These are phyloP conservation scores for Cryptotermes secundus DNA, from an alignment of 1,140 invertebrate species.

Conservation along the genomic window DNA sequence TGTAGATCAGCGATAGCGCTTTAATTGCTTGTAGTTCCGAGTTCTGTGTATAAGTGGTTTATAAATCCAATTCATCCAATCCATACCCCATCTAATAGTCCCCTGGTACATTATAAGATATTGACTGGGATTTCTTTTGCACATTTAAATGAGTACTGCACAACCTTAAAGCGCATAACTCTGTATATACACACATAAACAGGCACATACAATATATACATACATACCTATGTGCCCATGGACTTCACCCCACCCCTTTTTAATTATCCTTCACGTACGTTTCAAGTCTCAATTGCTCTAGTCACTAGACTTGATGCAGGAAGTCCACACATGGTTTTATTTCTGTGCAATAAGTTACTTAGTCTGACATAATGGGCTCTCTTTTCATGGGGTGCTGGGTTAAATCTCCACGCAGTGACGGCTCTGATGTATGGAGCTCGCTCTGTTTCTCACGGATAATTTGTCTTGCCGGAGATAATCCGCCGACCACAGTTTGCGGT, in stretches of 20 bases:
- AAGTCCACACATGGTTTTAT: neutral
- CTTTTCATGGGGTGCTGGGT: neutral
- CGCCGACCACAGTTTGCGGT: neutral
- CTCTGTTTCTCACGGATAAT: neutral
- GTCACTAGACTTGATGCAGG: neutral
- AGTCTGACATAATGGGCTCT: neutral
- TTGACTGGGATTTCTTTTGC: too few species aligned
- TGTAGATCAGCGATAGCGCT: too few species aligned
- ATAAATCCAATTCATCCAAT: too few species aligned
- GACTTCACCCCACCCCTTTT: too few species aligned
- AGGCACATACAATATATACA: too few species aligned
- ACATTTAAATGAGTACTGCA: too few species aligned
- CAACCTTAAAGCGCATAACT: too few species aligned
- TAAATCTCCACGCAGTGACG: neutral
- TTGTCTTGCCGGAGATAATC: conserved; percentile 16
- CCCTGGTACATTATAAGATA: too few species aligned
- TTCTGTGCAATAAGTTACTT: neutral
- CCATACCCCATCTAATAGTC: too few species aligned
- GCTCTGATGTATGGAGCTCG: neutral
- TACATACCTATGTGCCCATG: neutral
- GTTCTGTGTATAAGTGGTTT: too few species aligned
- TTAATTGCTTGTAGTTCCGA: too few species aligned
- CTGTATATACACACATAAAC: too few species aligned
- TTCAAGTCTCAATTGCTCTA: neutral
- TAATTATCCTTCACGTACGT: neutral